Evolutionary conservation across 35 echinoderm and acorn worm genomes (phyloP).

Genomic region (Diadema setosum): DNA sequence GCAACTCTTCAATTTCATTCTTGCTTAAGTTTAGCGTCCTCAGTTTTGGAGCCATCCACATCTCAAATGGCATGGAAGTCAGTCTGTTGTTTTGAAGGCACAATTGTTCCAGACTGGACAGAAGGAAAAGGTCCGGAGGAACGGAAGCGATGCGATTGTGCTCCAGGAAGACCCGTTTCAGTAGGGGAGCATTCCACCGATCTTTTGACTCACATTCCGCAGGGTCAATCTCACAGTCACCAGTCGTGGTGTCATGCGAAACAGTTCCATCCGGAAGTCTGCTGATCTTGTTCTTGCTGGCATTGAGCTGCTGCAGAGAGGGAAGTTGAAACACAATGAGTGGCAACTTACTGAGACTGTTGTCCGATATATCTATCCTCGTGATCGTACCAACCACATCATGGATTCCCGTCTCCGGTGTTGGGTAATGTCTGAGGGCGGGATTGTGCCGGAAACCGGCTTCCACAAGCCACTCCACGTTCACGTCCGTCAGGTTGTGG

Average conservation of each 20-base stretch:
- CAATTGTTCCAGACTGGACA: slow-evolving; percentile 62
- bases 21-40: slow-evolving; percentile 69
- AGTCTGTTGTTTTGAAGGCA: slow-evolving; percentile 54
- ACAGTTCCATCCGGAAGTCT: slow-evolving; percentile 37
- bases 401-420: slow-evolving; percentile 43
- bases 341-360: slow-evolving; percentile 63
- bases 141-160: slow-evolving; percentile 56
- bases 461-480: slow-evolving; percentile 82
- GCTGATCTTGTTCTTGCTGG: slow-evolving; percentile 77
- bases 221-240: not conserved
- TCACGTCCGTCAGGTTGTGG: slow-evolving; percentile 76
- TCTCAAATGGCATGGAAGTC: slow-evolving; percentile 77
- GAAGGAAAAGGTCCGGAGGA: slow-evolving; percentile 63
- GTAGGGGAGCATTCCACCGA: slow-evolving; percentile 73
- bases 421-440: slow-evolving; percentile 53
- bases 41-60: slow-evolving; percentile 93
- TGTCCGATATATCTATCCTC: slow-evolving; percentile 88
- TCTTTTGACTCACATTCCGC: not conserved
- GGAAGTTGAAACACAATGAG: slow-evolving; percentile 82
- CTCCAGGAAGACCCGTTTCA: slow-evolving; percentile 60
- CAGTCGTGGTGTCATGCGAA: not conserved
- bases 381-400: slow-evolving; percentile 58
- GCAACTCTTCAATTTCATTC: slow-evolving; percentile 78
- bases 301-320: slow-evolving; percentile 79
- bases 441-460: slow-evolving; percentile 75